phyloP scores from a whole-genome alignment of 30 jellyfish, hydroid and myxozoan genomes.

The Hydractinia echinata region DNA sequence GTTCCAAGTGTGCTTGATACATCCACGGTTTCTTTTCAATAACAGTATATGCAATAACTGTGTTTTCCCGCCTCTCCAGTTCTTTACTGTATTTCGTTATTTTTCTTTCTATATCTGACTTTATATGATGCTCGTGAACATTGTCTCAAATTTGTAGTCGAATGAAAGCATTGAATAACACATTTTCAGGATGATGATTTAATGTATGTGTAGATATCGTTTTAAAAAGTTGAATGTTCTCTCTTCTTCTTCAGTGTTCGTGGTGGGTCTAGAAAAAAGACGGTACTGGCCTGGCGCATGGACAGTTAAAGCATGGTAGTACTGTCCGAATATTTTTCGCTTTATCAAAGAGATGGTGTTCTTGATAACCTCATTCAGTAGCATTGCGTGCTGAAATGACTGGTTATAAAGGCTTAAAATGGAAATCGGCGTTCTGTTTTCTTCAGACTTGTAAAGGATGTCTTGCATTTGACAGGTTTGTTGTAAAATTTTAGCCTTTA shows the following conservation, averaged over 20 bases:
- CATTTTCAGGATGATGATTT: constrained; percentile 18
- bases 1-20: background rate
- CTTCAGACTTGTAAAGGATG: constrained; percentile 11
- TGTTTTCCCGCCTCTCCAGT: too few species aligned
- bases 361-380: constrained; percentile 10
- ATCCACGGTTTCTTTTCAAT: background rate
- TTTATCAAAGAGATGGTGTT: background rate
- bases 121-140: too few species aligned
- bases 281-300: background rate
- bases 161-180: background rate
- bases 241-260: constrained; percentile 32
- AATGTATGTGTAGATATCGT: constrained; percentile 7
- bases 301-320: constrained; percentile 20
- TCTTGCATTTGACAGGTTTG: constrained; percentile 8
- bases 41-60: too few species aligned
- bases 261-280: too few species aligned
- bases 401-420: constrained; percentile 17
- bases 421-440: constrained; percentile 6
- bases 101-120: too few species aligned
- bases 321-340: constrained; percentile 5
- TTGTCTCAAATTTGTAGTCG: constrained; percentile 22
- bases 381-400: constrained; percentile 17
- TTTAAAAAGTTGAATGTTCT: constrained; percentile 10
- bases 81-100: too few species aligned
- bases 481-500: constrained; percentile 7